Evolutionary conservation across 2,113 vertebrate genomes (phyloP), one percentile per base, ranked within the genome.

Genomic region (Probosciger aterrimus): DNA sequence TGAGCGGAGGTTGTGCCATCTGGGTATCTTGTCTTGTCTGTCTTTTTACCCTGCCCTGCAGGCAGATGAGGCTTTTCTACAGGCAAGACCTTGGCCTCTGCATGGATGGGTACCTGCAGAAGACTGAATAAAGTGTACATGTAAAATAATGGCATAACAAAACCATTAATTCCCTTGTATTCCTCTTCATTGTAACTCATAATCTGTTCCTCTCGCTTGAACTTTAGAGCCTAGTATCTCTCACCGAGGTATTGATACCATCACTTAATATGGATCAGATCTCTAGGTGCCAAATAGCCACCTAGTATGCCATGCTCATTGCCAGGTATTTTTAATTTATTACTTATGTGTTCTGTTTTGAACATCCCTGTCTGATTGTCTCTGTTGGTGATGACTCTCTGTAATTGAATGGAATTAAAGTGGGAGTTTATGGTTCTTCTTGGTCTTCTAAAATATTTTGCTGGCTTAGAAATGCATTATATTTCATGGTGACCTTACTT

Each of bases 401-500:
- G 0, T 96, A 92, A 92, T 76, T 76, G 78, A 89, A 79, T 57
- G 86, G 84, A 90, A 90, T 86, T 92, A 57, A 94, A 94, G 88
- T 80, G 80, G 76, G 79, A 94, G 69, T 95, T 96, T 96, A 95
- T 94, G 85, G 82, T 88, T 94, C 82, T 96, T 88, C 86, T 75
- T 83, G 63, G 52, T 96, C 92, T 93, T 95, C 70, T 92, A 90
- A 95, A 95, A 92, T 93, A 92, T 65, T 96, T 92, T 86, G 73
- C 91, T 95, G 93, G 80, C 88, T 91, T 93, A 88, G 88, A 82
- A 86, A 79, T 31, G 52, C 86, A 4, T 89, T 94, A 11, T 91
- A 73, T 93, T 96, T 97, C 78, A 76, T 44, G 70, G 70, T 92
- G 92, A 93, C 95, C 91, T 84, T 91, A 65, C 83, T 96, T 93